Evolutionary conservation across 2,888 invertebrate species (phyloP).

Genomic region (Diarsia brunnea): DNA sequence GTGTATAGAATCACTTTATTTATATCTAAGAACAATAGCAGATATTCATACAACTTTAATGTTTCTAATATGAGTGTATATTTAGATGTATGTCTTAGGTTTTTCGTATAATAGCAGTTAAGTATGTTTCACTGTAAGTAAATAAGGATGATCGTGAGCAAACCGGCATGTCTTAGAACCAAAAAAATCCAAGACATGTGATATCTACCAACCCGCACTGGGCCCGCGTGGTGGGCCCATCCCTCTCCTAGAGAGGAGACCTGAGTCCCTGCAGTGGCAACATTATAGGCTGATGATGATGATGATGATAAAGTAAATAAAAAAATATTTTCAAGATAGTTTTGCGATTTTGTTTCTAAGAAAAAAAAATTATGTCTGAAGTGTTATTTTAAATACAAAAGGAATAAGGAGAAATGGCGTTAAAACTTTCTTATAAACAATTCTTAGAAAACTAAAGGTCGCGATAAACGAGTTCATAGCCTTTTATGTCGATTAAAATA

Average conservation of each 20-base stretch:
- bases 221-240: no score
- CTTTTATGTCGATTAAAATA: not conserved
- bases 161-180: no score
- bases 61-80: not conserved
- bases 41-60: no score
- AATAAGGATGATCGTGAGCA: no score
- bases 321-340: not conserved
- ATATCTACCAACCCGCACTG: no score
- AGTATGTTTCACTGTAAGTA: not conserved
- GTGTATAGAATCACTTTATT: no score
- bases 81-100: not conserved
- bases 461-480: not conserved
- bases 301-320: no score
- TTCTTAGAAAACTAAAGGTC: constrained; percentile 21
- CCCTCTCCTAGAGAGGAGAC: no score
- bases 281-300: no score
- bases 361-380: not conserved
- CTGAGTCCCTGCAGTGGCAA: no score
- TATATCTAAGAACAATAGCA: no score
- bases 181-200: no score
- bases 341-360: not conserved
- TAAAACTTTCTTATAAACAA: not conserved
- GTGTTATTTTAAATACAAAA: not conserved
- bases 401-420: not conserved
- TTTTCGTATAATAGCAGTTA: not conserved